Evolutionary conservation across 2,888 invertebrate species (phyloP).

Genomic region (Synergus laeviventris): DNA sequence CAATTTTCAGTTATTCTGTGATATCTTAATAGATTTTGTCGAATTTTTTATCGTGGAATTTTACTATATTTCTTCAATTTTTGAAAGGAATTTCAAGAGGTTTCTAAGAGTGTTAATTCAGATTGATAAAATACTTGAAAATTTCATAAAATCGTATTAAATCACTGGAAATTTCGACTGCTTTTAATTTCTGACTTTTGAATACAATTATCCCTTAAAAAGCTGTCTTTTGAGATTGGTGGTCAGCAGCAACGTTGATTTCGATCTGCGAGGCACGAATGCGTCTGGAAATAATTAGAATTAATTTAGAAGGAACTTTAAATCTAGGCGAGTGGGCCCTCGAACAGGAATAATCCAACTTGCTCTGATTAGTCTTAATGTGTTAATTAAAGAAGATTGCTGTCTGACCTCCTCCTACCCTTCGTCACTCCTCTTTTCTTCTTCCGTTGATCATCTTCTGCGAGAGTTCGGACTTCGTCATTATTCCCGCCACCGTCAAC

Average conservation of each 20-base stretch:
- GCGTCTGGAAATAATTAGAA: constrained; percentile 72
- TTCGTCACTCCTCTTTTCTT: constrained; percentile 47
- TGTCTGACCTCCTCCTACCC: constrained; percentile 61
- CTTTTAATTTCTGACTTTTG: no score
- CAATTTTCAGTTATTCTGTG: no score
- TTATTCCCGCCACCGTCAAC: constrained; percentile 40
- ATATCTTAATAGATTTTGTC: no score
- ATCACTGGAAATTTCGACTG: no score
- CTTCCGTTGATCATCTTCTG: constrained; percentile 44
- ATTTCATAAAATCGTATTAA: no score
- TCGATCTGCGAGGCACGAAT: constrained; percentile 59
- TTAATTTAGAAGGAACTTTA: constrained; percentile 73
- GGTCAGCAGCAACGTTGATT: constrained; percentile 50
- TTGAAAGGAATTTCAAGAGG: no score
- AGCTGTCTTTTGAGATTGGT: background rate
- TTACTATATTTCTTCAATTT: no score
- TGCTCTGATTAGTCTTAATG: constrained; percentile 74
- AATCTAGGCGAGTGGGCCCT: constrained; percentile 74
- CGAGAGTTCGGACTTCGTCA: constrained; percentile 45
- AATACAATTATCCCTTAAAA: no score
- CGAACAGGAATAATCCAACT: constrained; percentile 70
- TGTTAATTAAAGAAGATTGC: constrained; percentile 74
- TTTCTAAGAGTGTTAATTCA: no score
- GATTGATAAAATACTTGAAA: no score
- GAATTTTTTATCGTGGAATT: no score